Conservation (phyloP, 2,113 vertebrate species). For the Manacus vitellinus region DNA sequence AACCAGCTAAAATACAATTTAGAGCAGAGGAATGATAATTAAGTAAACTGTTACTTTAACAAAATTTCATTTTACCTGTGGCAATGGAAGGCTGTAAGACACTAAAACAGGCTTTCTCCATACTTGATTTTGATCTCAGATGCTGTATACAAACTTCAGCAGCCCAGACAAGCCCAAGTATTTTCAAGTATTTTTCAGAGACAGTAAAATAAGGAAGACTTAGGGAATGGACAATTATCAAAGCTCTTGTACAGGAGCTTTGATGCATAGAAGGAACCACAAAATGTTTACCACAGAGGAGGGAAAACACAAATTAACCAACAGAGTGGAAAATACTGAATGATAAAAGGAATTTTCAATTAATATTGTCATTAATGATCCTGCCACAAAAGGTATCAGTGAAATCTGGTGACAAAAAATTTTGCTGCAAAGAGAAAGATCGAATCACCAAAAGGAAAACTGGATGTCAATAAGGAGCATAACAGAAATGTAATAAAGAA, state of each 20-base stretch:
- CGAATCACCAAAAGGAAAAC: not conserved
- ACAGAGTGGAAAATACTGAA: not conserved
- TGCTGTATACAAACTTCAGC: not conserved
- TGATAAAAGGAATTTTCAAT: not conserved
- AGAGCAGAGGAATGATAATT: not conserved
- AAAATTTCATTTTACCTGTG: not conserved
- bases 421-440: not conserved
- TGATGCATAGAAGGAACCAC: not conserved
- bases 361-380: not conserved
- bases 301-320: not conserved
- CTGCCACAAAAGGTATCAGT: not conserved
- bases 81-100: not conserved
- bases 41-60: not conserved
- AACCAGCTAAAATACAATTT: not conserved
- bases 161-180: not conserved
- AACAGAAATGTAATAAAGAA: not conserved
- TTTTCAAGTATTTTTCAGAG: not conserved
- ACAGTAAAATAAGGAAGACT: not conserved
- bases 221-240: not conserved
- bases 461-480: not conserved
- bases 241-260: not conserved
- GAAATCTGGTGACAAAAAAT: not conserved
- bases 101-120: not conserved
- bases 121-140: not conserved
- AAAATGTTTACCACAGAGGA: not conserved